Percentiles rank a stretch among this genome's conserved stretches.
Conservation (phyloP, 1,140 invertebrate species). For the Laupala kohalensis region DNA sequence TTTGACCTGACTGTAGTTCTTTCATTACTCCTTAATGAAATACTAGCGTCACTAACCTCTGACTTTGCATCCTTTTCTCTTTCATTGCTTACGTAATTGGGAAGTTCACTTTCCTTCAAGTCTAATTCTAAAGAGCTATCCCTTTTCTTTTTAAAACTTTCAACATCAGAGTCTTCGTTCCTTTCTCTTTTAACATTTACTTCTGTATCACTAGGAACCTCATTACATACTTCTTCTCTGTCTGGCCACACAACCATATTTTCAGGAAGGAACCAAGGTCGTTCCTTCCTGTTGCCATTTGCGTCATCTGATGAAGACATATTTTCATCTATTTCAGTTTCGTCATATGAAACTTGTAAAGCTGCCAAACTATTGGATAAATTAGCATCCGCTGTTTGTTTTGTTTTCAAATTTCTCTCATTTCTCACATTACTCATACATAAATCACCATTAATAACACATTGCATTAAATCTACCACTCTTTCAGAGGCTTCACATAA, state of each 20-base stretch:
- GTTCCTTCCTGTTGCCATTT: neutral
- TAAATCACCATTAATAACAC: neutral
- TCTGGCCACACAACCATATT: neutral
- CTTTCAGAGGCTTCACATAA: neutral
- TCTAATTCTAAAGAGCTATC: neutral
- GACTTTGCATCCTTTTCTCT: neutral
- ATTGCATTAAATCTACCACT: conserved; percentile 3
- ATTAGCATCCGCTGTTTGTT: neutral
- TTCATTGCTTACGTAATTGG: neutral
- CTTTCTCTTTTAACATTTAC: neutral
- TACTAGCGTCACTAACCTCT: neutral
- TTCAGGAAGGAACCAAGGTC: neutral
- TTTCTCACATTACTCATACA: neutral
- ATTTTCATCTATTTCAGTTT: conserved; percentile 4
- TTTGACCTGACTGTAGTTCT: conserved; percentile 10
- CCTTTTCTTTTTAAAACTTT: neutral
- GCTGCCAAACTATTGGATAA: conserved; percentile 8
- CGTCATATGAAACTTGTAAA: conserved; percentile 10
- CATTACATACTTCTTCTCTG: neutral
- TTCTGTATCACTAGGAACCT: neutral
- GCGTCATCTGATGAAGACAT: neutral
- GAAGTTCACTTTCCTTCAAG: neutral
- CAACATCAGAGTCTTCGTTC: neutral
- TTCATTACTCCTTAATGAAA: neutral
- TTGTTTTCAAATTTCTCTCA: neutral